Conservation (phyloP, 2,888 invertebrate species). For the Calameuta filiformis region DNA sequence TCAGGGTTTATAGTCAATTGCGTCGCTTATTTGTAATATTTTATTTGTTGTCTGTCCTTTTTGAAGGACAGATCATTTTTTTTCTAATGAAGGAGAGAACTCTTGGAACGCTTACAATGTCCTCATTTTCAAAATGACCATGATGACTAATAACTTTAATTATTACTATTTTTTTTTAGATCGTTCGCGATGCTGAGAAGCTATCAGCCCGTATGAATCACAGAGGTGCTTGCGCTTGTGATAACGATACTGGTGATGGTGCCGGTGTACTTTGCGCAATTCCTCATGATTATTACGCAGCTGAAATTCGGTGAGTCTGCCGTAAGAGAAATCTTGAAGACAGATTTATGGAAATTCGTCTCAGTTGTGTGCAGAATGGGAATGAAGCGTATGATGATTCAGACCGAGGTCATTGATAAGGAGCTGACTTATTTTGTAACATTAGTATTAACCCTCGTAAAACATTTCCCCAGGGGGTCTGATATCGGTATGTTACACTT, state of each 20-base stretch:
- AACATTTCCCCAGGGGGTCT: neutral
- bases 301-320: slow-evolving; percentile 78
- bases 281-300: slow-evolving; percentile 92
- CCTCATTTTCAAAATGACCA: neutral
- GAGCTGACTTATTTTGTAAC: neutral
- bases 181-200: slow-evolving; percentile 94
- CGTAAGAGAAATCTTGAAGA: neutral
- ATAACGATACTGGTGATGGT: slow-evolving; percentile 99
- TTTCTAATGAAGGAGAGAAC: neutral
- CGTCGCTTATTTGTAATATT: too few species aligned
- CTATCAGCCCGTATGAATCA: slow-evolving; percentile 98
- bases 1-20: too few species aligned
- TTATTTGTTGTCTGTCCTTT: too few species aligned
- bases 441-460: neutral
- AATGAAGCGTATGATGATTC: neutral
- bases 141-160: neutral
- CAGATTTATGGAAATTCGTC: neutral
- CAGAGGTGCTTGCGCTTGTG: slow-evolving; percentile 98
- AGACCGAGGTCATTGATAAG: neutral
- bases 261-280: slow-evolving; percentile 97
- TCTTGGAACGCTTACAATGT: neutral
- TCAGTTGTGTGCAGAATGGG: neutral
- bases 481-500: neutral
- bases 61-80: neutral
- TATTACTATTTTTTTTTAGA: slow-evolving; percentile 69